Conservation (phyloP, 2,797 vertebrate genomes). For the Rhabdomys pumilio region DNA sequence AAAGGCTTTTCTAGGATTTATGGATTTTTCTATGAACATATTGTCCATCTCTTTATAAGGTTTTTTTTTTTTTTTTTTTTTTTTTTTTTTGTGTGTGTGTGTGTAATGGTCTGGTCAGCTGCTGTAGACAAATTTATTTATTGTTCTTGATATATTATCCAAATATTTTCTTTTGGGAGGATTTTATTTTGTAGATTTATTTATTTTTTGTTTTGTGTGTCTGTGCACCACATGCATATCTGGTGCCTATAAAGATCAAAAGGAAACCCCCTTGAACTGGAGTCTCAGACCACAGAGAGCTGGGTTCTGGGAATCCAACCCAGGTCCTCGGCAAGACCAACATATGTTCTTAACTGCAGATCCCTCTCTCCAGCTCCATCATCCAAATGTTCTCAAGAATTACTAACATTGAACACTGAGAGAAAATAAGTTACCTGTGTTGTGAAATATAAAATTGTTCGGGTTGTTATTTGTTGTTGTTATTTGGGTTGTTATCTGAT, state of each 20-base stretch:
- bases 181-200: background rate
- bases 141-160: background rate
- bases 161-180: background rate
- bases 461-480: background rate
- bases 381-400: constrained; percentile 31
- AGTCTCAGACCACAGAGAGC: background rate
- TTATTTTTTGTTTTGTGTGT: background rate
- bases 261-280: background rate
- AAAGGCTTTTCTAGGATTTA: constrained; percentile 27
- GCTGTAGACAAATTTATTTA: constrained; percentile 50
- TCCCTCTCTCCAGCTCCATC: background rate
- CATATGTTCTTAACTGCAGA: background rate
- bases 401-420: constrained; percentile 13
- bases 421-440: constrained; percentile 29
- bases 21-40: constrained; percentile 46
- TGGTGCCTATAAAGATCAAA: background rate
- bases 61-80: background rate
- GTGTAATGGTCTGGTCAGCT: background rate
- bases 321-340: background rate
- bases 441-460: constrained; percentile 30
- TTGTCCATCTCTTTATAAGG: background rate
- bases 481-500: background rate
- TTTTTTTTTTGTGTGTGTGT: background rate
- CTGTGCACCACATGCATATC: background rate
- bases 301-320: background rate